Evolutionary conservation across 2,797 vertebrate species (phyloP).

Genomic region (Bucorvus abyssinicus): DNA sequence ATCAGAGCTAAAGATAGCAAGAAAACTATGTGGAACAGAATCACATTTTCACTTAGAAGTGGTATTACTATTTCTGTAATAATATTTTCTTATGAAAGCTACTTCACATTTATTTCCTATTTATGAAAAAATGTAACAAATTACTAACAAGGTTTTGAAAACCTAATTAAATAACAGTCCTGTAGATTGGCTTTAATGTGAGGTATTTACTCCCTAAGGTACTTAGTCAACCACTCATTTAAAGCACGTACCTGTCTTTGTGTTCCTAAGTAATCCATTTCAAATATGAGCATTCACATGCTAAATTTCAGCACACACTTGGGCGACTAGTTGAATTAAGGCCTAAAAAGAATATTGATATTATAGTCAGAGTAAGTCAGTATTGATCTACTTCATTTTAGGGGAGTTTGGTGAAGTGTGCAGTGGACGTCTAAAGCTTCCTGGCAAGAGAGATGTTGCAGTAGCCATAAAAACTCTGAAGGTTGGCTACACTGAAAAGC

Average conservation of each 20-base stretch:
- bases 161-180: neutral
- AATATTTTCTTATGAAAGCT: neutral
- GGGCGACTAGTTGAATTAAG: neutral
- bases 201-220: neutral
- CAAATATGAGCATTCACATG: neutral
- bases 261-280: neutral
- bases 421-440: slow-evolving; percentile 94
- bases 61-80: neutral
- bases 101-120: neutral
- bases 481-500: slow-evolving; percentile 97
- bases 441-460: slow-evolving; percentile 91
- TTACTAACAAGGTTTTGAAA: neutral
- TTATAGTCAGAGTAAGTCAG: neutral
- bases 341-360: neutral
- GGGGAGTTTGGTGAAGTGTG: slow-evolving; percentile 99
- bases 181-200: neutral
- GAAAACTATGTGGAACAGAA: neutral
- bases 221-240: neutral
- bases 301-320: neutral
- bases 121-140: neutral
- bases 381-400: slow-evolving; percentile 66
- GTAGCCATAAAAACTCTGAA: slow-evolving; percentile 98
- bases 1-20: neutral
- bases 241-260: neutral
- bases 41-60: neutral